Percentiles rank a stretch among this genome's conserved stretches.
phyloP scores from a whole-genome alignment of 2,888 invertebrate species.

The Troilus luridus region DNA sequence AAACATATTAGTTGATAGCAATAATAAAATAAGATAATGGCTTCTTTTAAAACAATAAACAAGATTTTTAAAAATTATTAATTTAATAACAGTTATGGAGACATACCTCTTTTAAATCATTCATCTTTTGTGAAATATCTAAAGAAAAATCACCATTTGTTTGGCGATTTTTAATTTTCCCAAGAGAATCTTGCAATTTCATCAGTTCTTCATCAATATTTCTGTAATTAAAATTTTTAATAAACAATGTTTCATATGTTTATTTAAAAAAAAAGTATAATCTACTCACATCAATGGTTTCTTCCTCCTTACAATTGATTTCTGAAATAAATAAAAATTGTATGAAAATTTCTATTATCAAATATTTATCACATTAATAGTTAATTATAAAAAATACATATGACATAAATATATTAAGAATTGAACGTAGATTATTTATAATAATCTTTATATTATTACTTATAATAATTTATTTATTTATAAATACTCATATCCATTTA shows the following conservation, averaged over 20 bases:
- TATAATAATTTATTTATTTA: too few relatives aligned
- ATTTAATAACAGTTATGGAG: background rate
- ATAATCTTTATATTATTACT: too few relatives aligned
- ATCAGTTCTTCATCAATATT: constrained; percentile 26
- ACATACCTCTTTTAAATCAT: background rate
- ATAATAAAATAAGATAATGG: background rate
- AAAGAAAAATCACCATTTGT: background rate
- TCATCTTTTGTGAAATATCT: background rate
- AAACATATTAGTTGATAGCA: background rate
- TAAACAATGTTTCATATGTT: background rate
- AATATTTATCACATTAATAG: too few relatives aligned
- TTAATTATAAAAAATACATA: too few relatives aligned
- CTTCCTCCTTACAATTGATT: background rate
- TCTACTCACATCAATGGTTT: constrained; percentile 4
- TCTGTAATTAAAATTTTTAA: background rate
- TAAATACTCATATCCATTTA: too few relatives aligned
- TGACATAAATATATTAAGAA: too few relatives aligned
- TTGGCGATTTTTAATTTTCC: background rate
- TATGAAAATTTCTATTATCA: background rate
- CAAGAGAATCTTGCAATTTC: background rate
- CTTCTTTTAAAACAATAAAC: background rate
- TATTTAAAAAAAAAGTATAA: background rate
- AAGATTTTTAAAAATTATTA: background rate
- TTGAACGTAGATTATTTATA: too few relatives aligned
- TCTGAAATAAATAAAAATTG: background rate